These are phyloP conservation scores for Pollenia labialis DNA, from an alignment of 2,888 invertebrate genomes.

Conservation along the genomic window DNA sequence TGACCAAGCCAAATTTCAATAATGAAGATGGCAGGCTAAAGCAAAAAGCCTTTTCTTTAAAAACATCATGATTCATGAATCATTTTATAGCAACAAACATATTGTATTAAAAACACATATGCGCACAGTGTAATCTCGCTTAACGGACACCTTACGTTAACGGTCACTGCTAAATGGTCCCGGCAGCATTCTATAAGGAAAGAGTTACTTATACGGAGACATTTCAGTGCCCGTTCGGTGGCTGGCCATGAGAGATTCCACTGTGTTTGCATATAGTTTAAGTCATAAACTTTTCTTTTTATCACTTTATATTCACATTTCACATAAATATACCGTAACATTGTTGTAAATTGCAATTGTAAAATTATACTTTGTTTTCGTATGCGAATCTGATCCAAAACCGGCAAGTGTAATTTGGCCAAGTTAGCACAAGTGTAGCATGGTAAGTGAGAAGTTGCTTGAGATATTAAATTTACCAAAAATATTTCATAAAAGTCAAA, in stretches of 20 bases:
- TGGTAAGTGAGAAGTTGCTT: background rate
- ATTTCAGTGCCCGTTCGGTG: too few relatives aligned
- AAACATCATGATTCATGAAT: slow-evolving; percentile 51
- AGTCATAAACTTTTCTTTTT: slow-evolving; percentile 41
- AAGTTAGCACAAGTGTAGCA: slow-evolving; percentile 41
- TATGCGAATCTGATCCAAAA: slow-evolving; percentile 20
- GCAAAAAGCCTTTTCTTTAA: background rate
- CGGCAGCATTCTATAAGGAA: too few relatives aligned
- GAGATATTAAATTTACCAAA: slow-evolving; percentile 28
- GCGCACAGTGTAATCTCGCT: too few relatives aligned
- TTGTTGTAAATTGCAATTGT: slow-evolving; percentile 57
- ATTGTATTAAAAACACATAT: background rate
- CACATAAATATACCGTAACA: slow-evolving; percentile 8
- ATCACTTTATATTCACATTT: background rate
- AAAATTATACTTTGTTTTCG: slow-evolving; percentile 42
- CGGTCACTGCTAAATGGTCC: too few relatives aligned
- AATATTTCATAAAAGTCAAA: background rate
- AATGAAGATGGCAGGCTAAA: background rate
- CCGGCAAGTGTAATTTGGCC: slow-evolving; percentile 29
- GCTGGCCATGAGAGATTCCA: too few relatives aligned
- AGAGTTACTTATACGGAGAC: too few relatives aligned
- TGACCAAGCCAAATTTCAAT: background rate
- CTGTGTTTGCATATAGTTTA: background rate
- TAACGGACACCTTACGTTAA: too few relatives aligned
- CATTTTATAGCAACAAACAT: slow-evolving; percentile 17